These are phyloP conservation scores for Sipha maydis DNA, from an alignment of 2,888 invertebrate species.

Conservation along the genomic window DNA sequence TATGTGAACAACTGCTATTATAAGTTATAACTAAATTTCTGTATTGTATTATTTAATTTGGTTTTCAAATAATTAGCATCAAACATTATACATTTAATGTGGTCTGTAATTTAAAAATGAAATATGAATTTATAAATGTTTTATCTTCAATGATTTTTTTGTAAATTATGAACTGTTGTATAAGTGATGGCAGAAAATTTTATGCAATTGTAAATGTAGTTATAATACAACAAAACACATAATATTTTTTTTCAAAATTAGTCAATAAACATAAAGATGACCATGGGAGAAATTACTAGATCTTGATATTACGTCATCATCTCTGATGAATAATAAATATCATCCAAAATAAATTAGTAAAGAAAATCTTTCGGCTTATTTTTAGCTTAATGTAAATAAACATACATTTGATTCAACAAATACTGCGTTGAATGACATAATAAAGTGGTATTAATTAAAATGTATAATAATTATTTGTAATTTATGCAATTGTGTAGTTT, in stretches of 20 bases:
- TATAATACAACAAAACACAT: neutral
- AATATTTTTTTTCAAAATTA: neutral
- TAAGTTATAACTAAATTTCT: conserved; percentile 9
- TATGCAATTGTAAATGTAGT: neutral
- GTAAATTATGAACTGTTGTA: conserved; percentile 6
- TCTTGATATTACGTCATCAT: conserved; percentile 43
- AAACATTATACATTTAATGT: neutral
- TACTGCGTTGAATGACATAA: conserved; percentile 23
- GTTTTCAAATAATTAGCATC: neutral
- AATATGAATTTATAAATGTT: neutral
- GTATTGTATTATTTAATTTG: no score
- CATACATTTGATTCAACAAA: conserved; percentile 20
- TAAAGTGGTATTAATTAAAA: neutral
- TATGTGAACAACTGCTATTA: neutral
- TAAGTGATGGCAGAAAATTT: neutral
- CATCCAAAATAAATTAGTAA: conserved; percentile 34
- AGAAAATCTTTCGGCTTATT: conserved; percentile 36
- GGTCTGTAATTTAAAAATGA: neutral
- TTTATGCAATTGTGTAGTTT: neutral
- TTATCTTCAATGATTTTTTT: neutral
- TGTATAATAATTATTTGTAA: neutral
- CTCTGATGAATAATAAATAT: conserved; percentile 39
- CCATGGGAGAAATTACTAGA: conserved; percentile 28
- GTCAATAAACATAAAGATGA: conserved; percentile 31
- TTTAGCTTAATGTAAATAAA: conserved; percentile 49